These are phyloP conservation scores for Drosophila nikananu DNA, from an alignment of 1,140 invertebrate genomes.

Conservation along the genomic window DNA sequence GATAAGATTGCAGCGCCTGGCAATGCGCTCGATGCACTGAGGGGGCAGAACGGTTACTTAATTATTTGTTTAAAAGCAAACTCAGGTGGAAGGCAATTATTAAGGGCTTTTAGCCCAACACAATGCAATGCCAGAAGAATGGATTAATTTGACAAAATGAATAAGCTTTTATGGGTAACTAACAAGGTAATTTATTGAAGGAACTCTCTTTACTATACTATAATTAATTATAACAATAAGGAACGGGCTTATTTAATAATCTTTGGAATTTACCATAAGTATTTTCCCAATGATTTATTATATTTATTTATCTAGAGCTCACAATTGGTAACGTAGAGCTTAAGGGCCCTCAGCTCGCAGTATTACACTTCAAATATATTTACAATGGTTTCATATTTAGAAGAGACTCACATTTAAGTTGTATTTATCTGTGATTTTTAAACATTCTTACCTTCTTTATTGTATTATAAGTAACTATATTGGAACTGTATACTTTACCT, in stretches of 20 bases:
- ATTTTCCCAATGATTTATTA: no score
- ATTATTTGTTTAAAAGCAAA: neutral
- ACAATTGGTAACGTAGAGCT: no score
- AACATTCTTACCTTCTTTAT: neutral
- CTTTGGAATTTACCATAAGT: no score
- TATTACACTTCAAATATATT: neutral
- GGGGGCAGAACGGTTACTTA: neutral
- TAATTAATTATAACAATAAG: no score
- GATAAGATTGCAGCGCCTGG: slow-evolving; percentile 17
- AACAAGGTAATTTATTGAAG: no score
- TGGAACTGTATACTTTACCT: neutral
- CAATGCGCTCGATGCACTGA: neutral
- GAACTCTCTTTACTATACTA: no score
- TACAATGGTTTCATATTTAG: neutral
- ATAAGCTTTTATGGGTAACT: neutral
- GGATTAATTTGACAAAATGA: neutral
- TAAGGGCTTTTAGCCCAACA: neutral
- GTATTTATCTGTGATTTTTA: no score
- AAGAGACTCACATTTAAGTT: no score
- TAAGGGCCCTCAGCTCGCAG: no score
- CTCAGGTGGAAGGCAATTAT: neutral
- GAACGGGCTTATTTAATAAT: no score
- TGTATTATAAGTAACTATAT: neutral
- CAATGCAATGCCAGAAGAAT: neutral
- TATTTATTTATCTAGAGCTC: no score